These are phyloP conservation scores for Ellobium chinense DNA, from an alignment of 2,888 invertebrate species.

Conservation along the genomic window DNA sequence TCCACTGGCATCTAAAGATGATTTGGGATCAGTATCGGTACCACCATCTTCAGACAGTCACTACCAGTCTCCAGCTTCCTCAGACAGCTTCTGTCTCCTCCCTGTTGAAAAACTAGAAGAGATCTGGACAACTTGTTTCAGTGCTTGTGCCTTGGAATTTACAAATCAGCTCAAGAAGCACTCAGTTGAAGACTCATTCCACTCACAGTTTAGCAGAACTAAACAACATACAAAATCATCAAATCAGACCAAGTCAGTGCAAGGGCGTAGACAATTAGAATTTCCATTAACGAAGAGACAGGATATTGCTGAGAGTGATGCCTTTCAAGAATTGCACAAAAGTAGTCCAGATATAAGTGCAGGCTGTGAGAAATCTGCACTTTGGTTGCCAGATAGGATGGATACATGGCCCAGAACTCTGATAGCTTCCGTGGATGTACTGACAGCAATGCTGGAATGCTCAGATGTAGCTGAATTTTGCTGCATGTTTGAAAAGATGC, in stretches of 20 bases:
- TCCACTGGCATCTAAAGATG: background rate
- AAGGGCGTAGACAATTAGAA: background rate
- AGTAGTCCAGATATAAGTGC: background rate
- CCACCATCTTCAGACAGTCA: background rate
- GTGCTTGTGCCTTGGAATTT: background rate
- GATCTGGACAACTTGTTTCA: conserved; percentile 3
- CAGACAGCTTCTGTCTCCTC: background rate
- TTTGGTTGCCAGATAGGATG: background rate
- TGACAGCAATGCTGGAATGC: conserved; percentile 12
- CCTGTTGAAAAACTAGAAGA: background rate
- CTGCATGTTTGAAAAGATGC: background rate
- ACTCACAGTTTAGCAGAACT: background rate
- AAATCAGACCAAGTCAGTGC: background rate
- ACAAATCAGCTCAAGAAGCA: background rate
- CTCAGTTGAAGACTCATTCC: too few relatives aligned
- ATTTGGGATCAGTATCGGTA: background rate
- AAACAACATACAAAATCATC: background rate
- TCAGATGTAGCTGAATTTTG: background rate
- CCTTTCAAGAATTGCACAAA: too few relatives aligned
- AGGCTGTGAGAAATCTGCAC: background rate
- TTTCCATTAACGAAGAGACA: too few relatives aligned
- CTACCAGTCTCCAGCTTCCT: too few relatives aligned
- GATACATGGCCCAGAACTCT: conserved; percentile 9
- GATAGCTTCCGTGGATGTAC: background rate
- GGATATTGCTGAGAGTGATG: background rate